A percentile compares a stretch with the other conserved stretches of the same genome.
These are phyloP conservation scores for Eulacestoma nigropectus DNA, from an alignment of 2,113 vertebrate genomes.

Conservation along the genomic window DNA sequence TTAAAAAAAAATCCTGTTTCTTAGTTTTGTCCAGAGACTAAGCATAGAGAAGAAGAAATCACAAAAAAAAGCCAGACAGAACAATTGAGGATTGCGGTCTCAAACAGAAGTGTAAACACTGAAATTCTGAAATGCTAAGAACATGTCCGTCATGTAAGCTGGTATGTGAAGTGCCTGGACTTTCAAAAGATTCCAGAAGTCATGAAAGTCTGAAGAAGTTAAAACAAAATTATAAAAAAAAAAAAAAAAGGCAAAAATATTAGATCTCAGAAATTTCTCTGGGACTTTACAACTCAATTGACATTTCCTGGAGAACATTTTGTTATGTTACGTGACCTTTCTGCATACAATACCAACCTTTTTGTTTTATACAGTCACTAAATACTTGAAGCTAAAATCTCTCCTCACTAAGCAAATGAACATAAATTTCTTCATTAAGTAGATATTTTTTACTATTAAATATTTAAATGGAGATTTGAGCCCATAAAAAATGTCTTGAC, in stretches of 20 bases:
- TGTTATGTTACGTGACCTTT: constrained; percentile 37
- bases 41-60: neutral
- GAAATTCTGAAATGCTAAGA: constrained; percentile 58
- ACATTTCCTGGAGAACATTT: constrained; percentile 44
- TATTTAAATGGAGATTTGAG: neutral
- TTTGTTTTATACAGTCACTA: constrained; percentile 15
- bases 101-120: constrained; percentile 28
- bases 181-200: neutral
- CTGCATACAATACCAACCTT: neutral
- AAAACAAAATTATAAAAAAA: neutral
- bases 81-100: constrained; percentile 6
- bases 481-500: neutral
- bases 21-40: neutral
- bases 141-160: neutral
- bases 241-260: neutral
- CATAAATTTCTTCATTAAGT: neutral
- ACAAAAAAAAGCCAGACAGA: neutral
- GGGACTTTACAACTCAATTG: constrained; percentile 38
- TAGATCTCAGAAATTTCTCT: constrained; percentile 5
- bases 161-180: neutral
- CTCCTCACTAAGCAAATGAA: neutral
- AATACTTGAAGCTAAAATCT: neutral
- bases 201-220: constrained; percentile 7
- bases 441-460: neutral
- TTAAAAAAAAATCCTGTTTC: neutral